Base-by-base conservation (phyloP, 2,888 invertebrate genomes). In the Odiellus spinosus region DNA sequence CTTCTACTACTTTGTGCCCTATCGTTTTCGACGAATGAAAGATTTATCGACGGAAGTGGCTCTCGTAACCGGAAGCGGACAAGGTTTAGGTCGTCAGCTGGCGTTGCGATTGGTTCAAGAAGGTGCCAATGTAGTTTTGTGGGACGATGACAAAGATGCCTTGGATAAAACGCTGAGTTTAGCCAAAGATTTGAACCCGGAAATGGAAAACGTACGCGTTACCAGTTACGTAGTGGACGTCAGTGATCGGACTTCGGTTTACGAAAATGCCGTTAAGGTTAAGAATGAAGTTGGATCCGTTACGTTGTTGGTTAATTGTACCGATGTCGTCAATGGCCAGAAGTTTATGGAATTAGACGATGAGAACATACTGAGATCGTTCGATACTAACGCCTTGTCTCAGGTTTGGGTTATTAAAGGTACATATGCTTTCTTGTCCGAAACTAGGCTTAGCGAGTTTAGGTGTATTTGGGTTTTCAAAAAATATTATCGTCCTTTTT, bases 281-380 rank as follows among this genome's bases (percentile, higher is more conserved):
- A 78, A 78, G 60, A 64, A 72, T 55, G 85, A 90, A 63, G 75
- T 83, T 41, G 86, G 85, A 58, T 76, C 75, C 68, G 82, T 91
- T 11, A 77, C 81, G 17, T 75, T 93, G 54, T 70, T 93, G 45
- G 76, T 93, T 50, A 93, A 93, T 70, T 93, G 91, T 64, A 91
- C 93, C 12, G 93, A 91, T n/a, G 78, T 91, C 43, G 86, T 82
- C 11, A 79, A 78, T 4, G 87, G 87, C 0, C 75, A 75, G 56
- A 75, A 76, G 53, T 72, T 93, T 36, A 67, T 90, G 55, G 83
- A 90, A 46, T 83, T 82, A 2, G 79, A 84, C 0, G 87, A 90
- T 63, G 75, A 84, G 55, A 73, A 84, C 53, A 84, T 93, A 56
- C 80, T 82, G 63, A 76, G 80, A 56, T 87, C 88, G 0, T 82